A percentile compares a stretch with the other conserved stretches of the same genome.
Conservation (phyloP, 2,113 vertebrate species). For the Pavo muticus region DNA sequence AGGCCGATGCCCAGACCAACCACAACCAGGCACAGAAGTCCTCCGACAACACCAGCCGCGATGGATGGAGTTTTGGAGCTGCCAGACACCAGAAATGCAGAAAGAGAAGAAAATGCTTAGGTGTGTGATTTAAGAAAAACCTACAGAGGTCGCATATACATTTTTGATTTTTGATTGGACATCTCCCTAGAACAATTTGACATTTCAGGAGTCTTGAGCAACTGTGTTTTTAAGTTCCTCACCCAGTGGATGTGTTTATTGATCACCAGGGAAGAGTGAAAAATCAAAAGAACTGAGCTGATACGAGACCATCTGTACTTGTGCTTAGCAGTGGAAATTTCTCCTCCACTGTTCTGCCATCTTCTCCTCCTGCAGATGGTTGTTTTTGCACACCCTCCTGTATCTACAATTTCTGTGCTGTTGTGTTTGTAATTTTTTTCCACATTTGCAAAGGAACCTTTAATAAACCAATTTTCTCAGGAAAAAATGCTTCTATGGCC, state of each 20-base stretch:
- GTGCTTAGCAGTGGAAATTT: not conserved
- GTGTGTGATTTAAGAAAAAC: not conserved
- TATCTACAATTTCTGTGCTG: not conserved
- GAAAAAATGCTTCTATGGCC: not conserved
- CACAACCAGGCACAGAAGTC: conserved; percentile 82
- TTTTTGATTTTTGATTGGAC: not conserved
- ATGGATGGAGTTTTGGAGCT: conserved; percentile 81
- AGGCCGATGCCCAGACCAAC: conserved; percentile 81
- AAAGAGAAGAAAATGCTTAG: not conserved
- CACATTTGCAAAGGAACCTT: not conserved
- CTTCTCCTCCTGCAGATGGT: not conserved
- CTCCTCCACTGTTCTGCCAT: not conserved
- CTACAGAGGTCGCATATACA: too few species aligned
- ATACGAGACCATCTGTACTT: not conserved
- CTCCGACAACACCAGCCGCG: conserved; percentile 83
- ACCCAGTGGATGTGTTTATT: not conserved
- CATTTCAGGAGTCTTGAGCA: not conserved
- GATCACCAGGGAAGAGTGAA: not conserved
- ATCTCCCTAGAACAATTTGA: not conserved
- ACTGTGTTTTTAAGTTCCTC: not conserved
- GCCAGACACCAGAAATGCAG: not conserved
- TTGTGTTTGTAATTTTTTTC: not conserved
- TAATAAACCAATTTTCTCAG: not conserved
- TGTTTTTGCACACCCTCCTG: not conserved
- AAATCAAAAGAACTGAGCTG: not conserved